Conservation (phyloP, 2,888 invertebrate genomes). For the Melangyna quadrimaculata region DNA sequence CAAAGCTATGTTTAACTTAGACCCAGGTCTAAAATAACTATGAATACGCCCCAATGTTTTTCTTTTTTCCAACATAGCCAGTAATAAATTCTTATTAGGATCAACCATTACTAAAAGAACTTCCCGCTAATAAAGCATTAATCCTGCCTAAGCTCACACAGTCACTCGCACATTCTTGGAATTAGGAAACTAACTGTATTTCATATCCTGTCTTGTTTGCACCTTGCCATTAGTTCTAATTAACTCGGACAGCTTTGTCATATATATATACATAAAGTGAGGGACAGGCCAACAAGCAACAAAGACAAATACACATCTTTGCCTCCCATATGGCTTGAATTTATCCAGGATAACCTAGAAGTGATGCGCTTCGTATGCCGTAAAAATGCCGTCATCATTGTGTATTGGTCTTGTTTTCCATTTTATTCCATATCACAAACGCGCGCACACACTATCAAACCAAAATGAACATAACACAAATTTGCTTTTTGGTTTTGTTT, state of each 20-base stretch:
- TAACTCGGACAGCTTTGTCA: conserved; percentile 67
- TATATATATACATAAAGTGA: background rate
- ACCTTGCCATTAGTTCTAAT: conserved; percentile 71
- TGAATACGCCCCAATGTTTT: too few species aligned
- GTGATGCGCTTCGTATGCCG: conserved; percentile 51
- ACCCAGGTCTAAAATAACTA: too few species aligned
- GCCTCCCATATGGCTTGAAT: conserved; percentile 31
- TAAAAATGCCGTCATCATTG: conserved; percentile 54
- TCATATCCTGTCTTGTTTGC: conserved; percentile 71
- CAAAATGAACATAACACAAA: conserved; percentile 53
- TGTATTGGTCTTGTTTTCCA: background rate
- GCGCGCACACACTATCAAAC: conserved; percentile 20
- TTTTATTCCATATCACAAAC: background rate
- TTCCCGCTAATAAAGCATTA: conserved; percentile 38
- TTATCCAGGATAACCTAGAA: conserved; percentile 27
- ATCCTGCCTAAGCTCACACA: conserved; percentile 15
- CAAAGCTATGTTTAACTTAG: too few species aligned
- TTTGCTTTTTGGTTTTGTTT: conserved; percentile 65
- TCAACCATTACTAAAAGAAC: conserved; percentile 24
- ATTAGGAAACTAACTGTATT: conserved; percentile 58
- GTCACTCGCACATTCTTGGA: background rate
- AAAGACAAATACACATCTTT: conserved; percentile 8
- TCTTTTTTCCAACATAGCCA: background rate
- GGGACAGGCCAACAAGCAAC: conserved; percentile 24
- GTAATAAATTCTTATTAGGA: conserved; percentile 21